phyloP scores from a whole-genome alignment of 1,140 invertebrate species.

The Mercenaria mercenaria region DNA sequence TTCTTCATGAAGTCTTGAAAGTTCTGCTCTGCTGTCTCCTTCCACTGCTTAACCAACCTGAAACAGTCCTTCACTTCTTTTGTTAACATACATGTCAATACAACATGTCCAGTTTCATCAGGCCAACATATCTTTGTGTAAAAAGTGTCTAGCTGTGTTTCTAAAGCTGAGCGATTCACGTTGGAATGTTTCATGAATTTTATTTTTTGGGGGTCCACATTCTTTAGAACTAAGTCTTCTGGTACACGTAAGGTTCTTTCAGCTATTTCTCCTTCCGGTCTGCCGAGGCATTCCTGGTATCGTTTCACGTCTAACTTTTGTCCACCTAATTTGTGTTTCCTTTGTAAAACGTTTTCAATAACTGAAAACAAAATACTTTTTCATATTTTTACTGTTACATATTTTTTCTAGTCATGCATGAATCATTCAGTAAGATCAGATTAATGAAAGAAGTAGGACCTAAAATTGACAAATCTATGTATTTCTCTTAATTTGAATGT shows the following conservation, averaged over 20 bases:
- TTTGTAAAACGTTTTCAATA: slow-evolving; percentile 45
- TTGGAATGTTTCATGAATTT: slow-evolving; percentile 42
- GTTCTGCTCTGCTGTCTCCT: background rate
- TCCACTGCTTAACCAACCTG: slow-evolving; percentile 39
- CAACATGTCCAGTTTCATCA: background rate
- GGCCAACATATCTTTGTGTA: slow-evolving; percentile 14
- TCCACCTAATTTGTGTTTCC: slow-evolving; percentile 53
- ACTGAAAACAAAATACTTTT: slow-evolving; percentile 61
- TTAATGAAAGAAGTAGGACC: background rate
- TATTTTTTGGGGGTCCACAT: slow-evolving; percentile 21
- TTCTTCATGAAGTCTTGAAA: slow-evolving; percentile 34
- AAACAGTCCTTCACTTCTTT: slow-evolving; percentile 30
- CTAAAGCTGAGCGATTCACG: background rate
- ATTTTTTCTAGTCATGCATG: background rate
- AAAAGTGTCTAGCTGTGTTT: slow-evolving; percentile 7
- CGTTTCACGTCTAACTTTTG: slow-evolving; percentile 25
- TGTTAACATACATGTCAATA: slow-evolving; percentile 32
- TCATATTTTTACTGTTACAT: background rate
- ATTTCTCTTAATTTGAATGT: background rate
- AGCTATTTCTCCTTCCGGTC: slow-evolving; percentile 46
- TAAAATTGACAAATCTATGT: background rate
- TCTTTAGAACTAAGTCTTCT: background rate
- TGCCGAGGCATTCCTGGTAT: slow-evolving; percentile 66
- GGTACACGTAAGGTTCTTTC: slow-evolving; percentile 26
- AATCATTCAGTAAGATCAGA: background rate